A percentile compares a stretch with the other conserved stretches of the same genome.
phyloP scores from a whole-genome alignment of 2,797 vertebrate genomes.

The Synanceia verrucosa region DNA sequence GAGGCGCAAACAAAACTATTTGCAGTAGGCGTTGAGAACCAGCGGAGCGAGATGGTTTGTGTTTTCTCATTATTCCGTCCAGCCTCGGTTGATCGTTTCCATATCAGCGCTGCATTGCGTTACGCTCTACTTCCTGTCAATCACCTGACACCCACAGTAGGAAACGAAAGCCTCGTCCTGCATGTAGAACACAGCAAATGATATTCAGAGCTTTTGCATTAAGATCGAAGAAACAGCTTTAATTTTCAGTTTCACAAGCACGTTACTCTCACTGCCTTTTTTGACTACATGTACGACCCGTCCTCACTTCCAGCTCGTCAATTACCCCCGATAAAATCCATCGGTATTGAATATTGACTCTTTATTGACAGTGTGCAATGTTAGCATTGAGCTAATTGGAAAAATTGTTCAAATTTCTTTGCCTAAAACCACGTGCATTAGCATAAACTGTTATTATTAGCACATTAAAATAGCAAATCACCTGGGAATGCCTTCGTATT shows the following conservation, averaged over 20 bases:
- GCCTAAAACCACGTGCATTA: too few relatives aligned
- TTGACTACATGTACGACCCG: too few relatives aligned
- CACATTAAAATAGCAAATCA: too few relatives aligned
- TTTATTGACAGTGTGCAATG: too few relatives aligned
- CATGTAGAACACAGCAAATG: not conserved
- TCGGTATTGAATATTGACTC: too few relatives aligned
- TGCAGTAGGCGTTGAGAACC: constrained; percentile 1
- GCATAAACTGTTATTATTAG: too few relatives aligned
- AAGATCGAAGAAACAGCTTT: not conserved
- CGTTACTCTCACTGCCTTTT: not conserved
- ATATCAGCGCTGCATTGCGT: constrained; percentile 2
- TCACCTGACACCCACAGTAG: constrained; percentile 4
- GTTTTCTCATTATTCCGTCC: constrained; percentile 21
- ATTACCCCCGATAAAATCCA: too few relatives aligned
- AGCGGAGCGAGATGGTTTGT: not conserved
- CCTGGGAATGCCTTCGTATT: too few relatives aligned
- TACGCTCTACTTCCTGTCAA: constrained; percentile 30
- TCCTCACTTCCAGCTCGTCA: too few relatives aligned
- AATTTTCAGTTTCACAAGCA: not conserved
- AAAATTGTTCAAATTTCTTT: too few relatives aligned
- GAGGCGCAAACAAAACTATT: constrained; percentile 15
- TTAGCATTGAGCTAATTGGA: too few relatives aligned
- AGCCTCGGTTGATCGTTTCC: constrained; percentile 10
- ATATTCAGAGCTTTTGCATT: not conserved
- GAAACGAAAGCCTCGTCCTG: not conserved